Base-by-base conservation (phyloP, 2,888 invertebrate species). In the Elysia crispata region DNA sequence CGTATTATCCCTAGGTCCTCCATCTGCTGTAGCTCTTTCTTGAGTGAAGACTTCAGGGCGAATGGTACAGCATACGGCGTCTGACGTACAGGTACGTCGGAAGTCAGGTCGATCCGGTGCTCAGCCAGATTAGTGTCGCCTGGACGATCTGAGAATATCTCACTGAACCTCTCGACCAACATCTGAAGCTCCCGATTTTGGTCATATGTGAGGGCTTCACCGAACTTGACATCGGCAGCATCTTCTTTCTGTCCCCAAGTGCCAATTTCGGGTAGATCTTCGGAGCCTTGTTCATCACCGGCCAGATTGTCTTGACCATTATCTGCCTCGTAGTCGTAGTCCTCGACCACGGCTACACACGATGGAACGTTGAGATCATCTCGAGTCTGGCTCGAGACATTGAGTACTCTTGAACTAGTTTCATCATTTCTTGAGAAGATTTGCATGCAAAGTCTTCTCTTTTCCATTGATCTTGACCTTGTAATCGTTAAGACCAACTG, bases 381-480 rank as follows among this genome's bases (percentile, higher is more conserved):
- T 41, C 41, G 41, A 41, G 41, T 41, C 41, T 41, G 41, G 41
- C 41, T 41, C 41, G 3, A 41, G 41, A 41, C 41, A 41, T 41
- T 11, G 41, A 41, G 41, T 41, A 60, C 25, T 25, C 5, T 23
- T 60, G n/a, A 60, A n/a, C 60, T 23, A 23, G n/a, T 23, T 60
- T 60, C n/a, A 23, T 60, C 60, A 13, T 60, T 25, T 23, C n/a
- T 25, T 67, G 15, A 76, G 76, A 6, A 64, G 49, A n/a, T 76
- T 66, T 25, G 28, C 67, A 30, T 76, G 76, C 20, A 66, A 50
- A 33, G 64, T 66, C 69, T 69, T 77, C 31, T 69, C 67, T 62
- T 83, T 83, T 0, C 66, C 77, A 57, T 78, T 57, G 8, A 85
- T n/a, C n/a, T n/a, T n/a, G n/a, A n/a, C n/a, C n/a, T n/a, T n/a